These are phyloP conservation scores for Calosoma granatense DNA, from an alignment of 1,140 invertebrate genomes.

Conservation along the genomic window DNA sequence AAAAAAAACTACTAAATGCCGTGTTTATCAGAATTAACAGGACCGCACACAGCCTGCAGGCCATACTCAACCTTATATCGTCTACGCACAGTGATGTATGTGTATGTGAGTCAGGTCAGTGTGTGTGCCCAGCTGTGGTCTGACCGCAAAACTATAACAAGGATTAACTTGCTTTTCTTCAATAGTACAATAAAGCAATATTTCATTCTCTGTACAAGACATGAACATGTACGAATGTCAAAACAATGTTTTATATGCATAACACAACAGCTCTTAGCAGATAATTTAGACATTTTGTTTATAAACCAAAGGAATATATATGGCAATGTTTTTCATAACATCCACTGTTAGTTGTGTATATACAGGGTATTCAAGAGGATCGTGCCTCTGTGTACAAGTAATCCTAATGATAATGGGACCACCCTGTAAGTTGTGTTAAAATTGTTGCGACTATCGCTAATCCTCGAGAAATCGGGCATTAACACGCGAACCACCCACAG, in stretches of 20 bases:
- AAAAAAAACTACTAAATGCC: background rate
- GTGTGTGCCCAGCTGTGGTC: conserved; percentile 5
- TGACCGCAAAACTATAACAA: background rate
- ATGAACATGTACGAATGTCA: background rate
- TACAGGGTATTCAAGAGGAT: no score
- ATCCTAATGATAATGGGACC: no score
- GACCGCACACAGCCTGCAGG: background rate
- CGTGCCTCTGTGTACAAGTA: no score
- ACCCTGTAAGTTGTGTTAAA: no score
- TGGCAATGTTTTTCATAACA: no score
- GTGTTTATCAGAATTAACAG: background rate
- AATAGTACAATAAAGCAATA: background rate
- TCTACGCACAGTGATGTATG: background rate
- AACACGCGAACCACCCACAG: background rate
- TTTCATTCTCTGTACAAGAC: background rate
- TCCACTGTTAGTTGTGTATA: no score
- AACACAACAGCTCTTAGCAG: background rate
- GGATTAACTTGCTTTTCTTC: background rate
- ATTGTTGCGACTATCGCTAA: no score
- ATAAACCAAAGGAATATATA: no score
- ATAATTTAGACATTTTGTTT: no score
- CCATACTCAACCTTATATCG: background rate
- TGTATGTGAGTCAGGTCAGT: background rate
- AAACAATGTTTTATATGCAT: background rate
- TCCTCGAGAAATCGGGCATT: background rate